These are phyloP conservation scores for Acropternis orthonyx DNA, from an alignment of 2,797 vertebrate species.

Conservation along the genomic window DNA sequence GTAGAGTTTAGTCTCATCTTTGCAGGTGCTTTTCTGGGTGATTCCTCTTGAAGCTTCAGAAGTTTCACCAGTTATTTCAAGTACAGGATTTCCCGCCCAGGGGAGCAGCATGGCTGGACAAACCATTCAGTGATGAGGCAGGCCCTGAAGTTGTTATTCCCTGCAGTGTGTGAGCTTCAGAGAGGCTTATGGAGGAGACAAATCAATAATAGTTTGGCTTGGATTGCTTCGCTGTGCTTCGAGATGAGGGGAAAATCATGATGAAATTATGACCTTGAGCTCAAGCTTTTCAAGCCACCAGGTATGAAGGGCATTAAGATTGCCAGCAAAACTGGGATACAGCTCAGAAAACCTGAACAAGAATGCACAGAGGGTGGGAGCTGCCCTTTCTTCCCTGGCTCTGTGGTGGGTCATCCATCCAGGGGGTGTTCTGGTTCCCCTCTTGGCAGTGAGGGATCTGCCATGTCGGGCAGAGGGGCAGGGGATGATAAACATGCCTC, in stretches of 20 bases:
- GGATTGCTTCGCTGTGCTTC: not conserved
- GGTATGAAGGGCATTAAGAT: not conserved
- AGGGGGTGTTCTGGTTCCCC: not conserved
- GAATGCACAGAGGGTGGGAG: not conserved
- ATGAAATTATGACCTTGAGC: not conserved
- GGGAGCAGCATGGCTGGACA: not conserved
- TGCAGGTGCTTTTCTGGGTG: not conserved
- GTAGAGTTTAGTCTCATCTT: not conserved
- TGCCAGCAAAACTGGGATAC: not conserved
- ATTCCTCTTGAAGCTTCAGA: not conserved
- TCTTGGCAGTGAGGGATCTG: rapidly evolving
- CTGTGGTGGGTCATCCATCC: not conserved
- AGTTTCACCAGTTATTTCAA: not conserved
- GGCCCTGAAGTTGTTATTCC: not conserved
- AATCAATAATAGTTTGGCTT: not conserved
- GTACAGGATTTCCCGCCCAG: not conserved
- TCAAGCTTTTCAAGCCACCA: not conserved
- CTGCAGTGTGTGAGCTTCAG: not conserved
- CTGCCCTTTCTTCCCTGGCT: not conserved
- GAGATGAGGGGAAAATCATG: not conserved
- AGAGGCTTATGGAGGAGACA: not conserved
- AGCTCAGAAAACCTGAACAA: rapidly evolving
- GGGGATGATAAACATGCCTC: not conserved
- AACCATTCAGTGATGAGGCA: not conserved
- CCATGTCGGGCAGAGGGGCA: rapidly evolving